These are phyloP conservation scores for Lymantria dispar DNA, from an alignment of 2,888 invertebrate genomes.

Conservation along the genomic window DNA sequence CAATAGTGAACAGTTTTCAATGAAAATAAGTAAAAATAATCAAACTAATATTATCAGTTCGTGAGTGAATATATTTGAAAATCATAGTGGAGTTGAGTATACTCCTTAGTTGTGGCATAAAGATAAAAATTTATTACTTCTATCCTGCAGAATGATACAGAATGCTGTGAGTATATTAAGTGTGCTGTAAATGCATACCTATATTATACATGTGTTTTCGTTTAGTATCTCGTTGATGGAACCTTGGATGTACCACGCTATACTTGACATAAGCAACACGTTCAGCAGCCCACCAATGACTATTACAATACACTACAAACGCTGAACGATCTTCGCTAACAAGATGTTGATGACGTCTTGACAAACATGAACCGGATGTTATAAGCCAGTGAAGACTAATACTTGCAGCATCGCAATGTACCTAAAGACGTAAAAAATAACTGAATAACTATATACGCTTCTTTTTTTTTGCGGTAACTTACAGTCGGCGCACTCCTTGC, in stretches of 20 bases:
- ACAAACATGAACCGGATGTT: slow-evolving; percentile 60
- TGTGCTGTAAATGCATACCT: slow-evolving; percentile 1
- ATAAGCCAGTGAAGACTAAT: slow-evolving; percentile 67
- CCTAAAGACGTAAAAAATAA: slow-evolving; percentile 33
- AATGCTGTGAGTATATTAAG: background rate
- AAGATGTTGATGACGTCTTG: slow-evolving; percentile 48
- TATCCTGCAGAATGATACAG: background rate
- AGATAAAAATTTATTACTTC: background rate
- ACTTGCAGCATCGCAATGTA: slow-evolving; percentile 66
- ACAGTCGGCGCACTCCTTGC: no score
- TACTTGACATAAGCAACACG: slow-evolving; percentile 63
- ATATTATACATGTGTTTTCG: slow-evolving; percentile 6
- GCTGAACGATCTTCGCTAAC: slow-evolving; percentile 51
- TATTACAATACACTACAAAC: slow-evolving; percentile 61
- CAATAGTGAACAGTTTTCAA: no score
- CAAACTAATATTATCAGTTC: no score
- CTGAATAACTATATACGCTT: no score
- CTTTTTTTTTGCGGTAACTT: no score
- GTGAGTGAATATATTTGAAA: no score
- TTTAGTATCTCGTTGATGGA: slow-evolving; percentile 39
- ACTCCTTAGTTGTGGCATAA: background rate
- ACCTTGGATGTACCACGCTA: slow-evolving; percentile 59
- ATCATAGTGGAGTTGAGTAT: no score
- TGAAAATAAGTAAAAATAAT: no score
- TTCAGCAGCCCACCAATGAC: slow-evolving; percentile 57